Percentiles rank a stretch among this genome's conserved stretches.
These are phyloP conservation scores for Discoglossus pictus DNA, from an alignment of 2,797 vertebrate genomes.

Conservation along the genomic window DNA sequence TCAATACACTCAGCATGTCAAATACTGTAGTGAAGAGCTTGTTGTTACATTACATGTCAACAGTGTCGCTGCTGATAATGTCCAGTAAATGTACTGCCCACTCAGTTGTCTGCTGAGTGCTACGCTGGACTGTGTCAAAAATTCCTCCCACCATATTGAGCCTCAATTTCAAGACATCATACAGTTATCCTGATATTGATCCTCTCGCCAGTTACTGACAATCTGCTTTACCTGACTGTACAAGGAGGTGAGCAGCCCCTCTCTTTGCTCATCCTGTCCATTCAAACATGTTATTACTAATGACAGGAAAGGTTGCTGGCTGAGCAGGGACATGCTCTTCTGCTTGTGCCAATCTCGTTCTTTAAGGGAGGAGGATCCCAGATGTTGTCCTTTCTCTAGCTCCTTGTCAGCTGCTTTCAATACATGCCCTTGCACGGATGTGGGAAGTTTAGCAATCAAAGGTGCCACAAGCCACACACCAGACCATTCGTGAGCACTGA, in stretches of 20 bases:
- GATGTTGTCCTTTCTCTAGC: constrained; percentile 72
- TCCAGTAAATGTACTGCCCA: constrained; percentile 95
- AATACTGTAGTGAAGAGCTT: too few relatives aligned
- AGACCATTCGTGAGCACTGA: constrained; percentile 67
- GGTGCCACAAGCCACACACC: constrained; percentile 75
- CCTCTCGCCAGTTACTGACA: constrained; percentile 71
- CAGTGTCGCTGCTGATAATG: constrained; percentile 97
- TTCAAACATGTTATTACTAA: constrained; percentile 70
- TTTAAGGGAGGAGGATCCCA: constrained; percentile 72
- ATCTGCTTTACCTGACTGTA: constrained; percentile 75
- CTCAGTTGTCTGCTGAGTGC: constrained; percentile 95
- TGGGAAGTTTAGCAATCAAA: constrained; percentile 67
- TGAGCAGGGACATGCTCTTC: constrained; percentile 74
- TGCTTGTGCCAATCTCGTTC: constrained; percentile 72
- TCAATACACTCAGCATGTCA: too few relatives aligned
- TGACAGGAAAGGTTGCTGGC: constrained; percentile 75
- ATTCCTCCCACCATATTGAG: constrained; percentile 84
- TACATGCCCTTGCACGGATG: constrained; percentile 70
- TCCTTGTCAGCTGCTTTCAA: constrained; percentile 73
- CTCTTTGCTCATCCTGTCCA: constrained; percentile 73
- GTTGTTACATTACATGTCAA: too few relatives aligned
- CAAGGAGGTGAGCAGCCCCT: constrained; percentile 72
- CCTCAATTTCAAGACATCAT: constrained; percentile 65
- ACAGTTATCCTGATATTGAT: constrained; percentile 65
- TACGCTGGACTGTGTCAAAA: constrained; percentile 97